Evolutionary conservation across 2,797 vertebrate species (phyloP), one percentile per base, ranked within the genome.

Genomic region (Pampus argenteus): DNA sequence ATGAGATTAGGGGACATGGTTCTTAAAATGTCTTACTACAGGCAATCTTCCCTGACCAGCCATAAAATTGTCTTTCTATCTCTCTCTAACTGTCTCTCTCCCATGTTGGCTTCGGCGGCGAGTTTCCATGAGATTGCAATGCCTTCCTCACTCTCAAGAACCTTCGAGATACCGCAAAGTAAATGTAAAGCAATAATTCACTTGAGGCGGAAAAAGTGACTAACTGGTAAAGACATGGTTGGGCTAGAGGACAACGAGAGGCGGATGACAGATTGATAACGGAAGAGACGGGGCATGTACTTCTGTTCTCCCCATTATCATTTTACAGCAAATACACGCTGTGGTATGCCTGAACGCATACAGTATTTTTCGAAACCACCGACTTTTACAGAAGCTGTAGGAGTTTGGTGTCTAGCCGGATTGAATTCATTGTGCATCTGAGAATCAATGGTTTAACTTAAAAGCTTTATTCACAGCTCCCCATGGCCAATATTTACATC

Each of bases 211-310:
- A 57, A 83, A 85, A 83, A 82, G 59, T 80, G 75, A 83, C 83
- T 77, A 81, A 87, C 78, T 82, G 74, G 61, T 85, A 59, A 83
- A 86, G 80, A 82, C 81, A 84, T 48, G 77, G 86, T 79, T 83
- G 83, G 77, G 18, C 69, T 55, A 73, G 57, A 86, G 85, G 88
- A 89, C 86, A 87, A 84, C 83, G 76, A 84, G 76, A 71, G 74
- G 9, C 36, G 80, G 88, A 84, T 90, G 90, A 92, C 82, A 89
- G 89, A 91, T 90, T 85, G 82, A 91, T 88, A 89, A 89, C 59
- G 47, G 83, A 81, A 82, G 77, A 86, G 86, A 86, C 18, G 6
- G 62, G 77, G 78, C 80, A 58, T 83, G 82, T 74, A 74, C 70
- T 83, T 90, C 90, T 93, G 90, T 78, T 92, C 52, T 57, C 67